These are phyloP conservation scores for Excalfactoria chinensis DNA, from an alignment of 2,113 vertebrate genomes.

Conservation along the genomic window DNA sequence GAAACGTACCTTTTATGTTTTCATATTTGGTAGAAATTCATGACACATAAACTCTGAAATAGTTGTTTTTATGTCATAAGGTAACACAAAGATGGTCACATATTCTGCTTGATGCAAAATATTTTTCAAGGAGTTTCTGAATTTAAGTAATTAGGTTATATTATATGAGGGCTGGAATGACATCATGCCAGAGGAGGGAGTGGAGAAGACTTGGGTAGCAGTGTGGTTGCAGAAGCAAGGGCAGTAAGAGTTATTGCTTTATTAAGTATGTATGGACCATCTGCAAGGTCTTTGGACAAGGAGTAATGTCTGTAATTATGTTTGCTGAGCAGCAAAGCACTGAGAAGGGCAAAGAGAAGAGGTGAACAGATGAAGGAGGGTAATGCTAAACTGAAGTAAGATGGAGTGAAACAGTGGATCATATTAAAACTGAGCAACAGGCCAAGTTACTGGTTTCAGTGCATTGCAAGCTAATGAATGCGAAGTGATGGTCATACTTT, in stretches of 20 bases:
- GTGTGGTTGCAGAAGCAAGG: background rate
- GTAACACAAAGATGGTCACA: background rate
- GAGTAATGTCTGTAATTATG: background rate
- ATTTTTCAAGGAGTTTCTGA: background rate
- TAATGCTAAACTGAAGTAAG: background rate
- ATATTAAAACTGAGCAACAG: background rate
- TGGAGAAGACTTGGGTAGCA: accelerated
- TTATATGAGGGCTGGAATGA: background rate
- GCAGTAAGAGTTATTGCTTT: background rate
- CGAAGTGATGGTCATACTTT: background rate
- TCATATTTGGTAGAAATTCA: background rate
- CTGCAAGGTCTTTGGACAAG: background rate
- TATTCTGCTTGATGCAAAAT: background rate
- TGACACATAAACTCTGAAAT: background rate
- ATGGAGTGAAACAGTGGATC: background rate
- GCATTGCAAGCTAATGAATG: background rate
- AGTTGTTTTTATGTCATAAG: background rate
- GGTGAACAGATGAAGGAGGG: background rate
- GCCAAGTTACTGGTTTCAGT: background rate
- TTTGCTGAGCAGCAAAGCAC: background rate
- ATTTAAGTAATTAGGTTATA: background rate
- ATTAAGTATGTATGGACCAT: background rate
- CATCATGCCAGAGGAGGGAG: background rate
- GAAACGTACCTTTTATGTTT: background rate
- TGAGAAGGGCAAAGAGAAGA: background rate